These are phyloP conservation scores for Polyommatus iphigenia DNA, from an alignment of 2,888 invertebrate genomes.

Conservation along the genomic window DNA sequence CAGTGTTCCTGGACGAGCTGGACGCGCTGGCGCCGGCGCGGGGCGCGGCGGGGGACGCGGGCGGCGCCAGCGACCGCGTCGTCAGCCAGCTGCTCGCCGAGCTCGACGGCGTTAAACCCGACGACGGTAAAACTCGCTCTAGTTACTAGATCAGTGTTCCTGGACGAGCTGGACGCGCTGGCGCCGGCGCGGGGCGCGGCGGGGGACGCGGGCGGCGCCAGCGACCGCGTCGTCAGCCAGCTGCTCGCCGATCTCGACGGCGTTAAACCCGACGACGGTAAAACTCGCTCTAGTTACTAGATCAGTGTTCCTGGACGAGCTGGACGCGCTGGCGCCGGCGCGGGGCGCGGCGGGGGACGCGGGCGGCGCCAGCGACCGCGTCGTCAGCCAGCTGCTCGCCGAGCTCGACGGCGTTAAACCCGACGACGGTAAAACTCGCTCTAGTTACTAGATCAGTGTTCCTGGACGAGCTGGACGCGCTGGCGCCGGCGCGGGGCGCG, in stretches of 20 bases:
- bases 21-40: conserved; percentile 98
- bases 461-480: conserved; percentile 97
- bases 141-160: conserved; percentile 85
- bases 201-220: conserved; percentile 97
- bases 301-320: conserved; percentile 98
- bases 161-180: conserved; percentile 98
- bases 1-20: conserved; percentile 98
- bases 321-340: conserved; percentile 97
- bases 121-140: conserved; percentile 48
- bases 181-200: conserved; percentile 97
- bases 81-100: conserved; percentile 98
- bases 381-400: too few species aligned
- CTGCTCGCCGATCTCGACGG: too few species aligned
- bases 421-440: too few species aligned
- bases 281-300: too few species aligned
- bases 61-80: conserved; percentile 98
- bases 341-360: conserved; percentile 96
- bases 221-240: too few species aligned
- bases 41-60: conserved; percentile 96
- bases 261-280: too few species aligned
- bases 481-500: conserved; percentile 96
- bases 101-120: conserved; percentile 89
- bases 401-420: too few species aligned
- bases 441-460: too few species aligned
- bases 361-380: too few species aligned